Percentiles rank a stretch among this genome's conserved stretches.
Evolutionary conservation across 1,140 invertebrate species (phyloP).

Genomic region (Bombus haemorrhoidalis): DNA sequence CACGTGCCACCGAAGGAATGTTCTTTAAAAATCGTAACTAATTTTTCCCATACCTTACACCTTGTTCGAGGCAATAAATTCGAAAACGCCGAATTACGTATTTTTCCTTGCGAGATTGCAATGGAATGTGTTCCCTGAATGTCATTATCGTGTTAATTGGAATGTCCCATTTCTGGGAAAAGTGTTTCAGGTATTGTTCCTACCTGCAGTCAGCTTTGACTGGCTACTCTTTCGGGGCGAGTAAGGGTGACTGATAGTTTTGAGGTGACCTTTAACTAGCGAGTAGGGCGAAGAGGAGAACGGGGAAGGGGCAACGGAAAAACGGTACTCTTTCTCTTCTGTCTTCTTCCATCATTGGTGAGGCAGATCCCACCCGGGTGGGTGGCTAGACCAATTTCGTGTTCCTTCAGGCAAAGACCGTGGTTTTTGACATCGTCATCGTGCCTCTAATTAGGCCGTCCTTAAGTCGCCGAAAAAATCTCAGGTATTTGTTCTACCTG

Average conservation of each 20-base stretch:
- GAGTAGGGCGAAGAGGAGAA: neutral
- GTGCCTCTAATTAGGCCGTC: conserved; percentile 72
- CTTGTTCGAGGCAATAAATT: neutral
- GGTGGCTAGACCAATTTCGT: conserved; percentile 64
- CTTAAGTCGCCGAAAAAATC: conserved; percentile 67
- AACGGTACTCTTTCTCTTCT: conserved; percentile 24
- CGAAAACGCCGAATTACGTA: conserved; percentile 1
- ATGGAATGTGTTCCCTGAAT: conserved; percentile 2
- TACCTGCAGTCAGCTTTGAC: conserved; percentile 35
- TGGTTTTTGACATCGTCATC: conserved; percentile 75
- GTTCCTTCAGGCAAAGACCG: conserved; percentile 57
- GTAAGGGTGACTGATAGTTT: conserved; percentile 35
- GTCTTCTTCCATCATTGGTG: neutral
- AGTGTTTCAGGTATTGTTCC: conserved; percentile 50
- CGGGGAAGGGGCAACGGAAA: neutral
- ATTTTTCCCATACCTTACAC: neutral
- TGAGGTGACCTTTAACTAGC: conserved; percentile 41
- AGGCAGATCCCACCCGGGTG: conserved; percentile 4
- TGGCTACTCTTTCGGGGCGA: conserved; percentile 12
- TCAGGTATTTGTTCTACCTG: conserved; percentile 74
- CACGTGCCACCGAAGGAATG: neutral
- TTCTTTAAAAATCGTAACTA: neutral
- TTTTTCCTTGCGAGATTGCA: neutral
- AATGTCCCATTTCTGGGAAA: conserved; percentile 41
- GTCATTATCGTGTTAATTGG: conserved; percentile 35